These are phyloP conservation scores for Myotis brandtii DNA, from an alignment of 2,113 vertebrate genomes.

Conservation along the genomic window DNA sequence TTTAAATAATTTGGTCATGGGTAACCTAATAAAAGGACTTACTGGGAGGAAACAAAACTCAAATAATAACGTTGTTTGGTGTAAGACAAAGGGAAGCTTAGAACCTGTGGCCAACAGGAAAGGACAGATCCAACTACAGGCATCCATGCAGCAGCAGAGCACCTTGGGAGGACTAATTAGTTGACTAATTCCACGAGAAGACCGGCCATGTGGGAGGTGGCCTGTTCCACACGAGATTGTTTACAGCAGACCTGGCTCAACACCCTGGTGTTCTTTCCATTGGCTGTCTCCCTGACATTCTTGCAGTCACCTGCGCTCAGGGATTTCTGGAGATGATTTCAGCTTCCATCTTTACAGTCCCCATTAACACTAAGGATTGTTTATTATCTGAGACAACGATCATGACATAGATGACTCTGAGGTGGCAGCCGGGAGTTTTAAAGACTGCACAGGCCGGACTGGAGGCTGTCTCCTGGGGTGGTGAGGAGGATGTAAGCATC, in stretches of 20 bases:
- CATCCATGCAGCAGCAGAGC: neutral
- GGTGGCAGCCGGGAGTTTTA: neutral
- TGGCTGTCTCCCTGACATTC: too few relatives aligned
- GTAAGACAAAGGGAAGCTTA: neutral
- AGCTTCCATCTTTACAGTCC: neutral
- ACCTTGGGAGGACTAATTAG: neutral
- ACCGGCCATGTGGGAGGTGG: rapidly evolving
- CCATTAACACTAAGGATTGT: neutral
- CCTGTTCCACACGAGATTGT: rapidly evolving
- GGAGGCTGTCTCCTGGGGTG: neutral
- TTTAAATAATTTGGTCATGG: neutral
- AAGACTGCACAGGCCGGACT: neutral
- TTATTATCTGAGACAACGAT: neutral
- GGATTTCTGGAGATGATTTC: neutral
- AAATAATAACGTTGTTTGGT: neutral
- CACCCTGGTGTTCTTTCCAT: neutral
- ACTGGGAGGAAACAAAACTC: neutral
- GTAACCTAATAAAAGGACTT: neutral
- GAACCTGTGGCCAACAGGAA: neutral
- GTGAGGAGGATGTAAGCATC: neutral
- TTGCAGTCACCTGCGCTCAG: neutral
- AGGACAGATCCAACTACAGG: neutral
- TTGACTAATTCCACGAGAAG: too few relatives aligned
- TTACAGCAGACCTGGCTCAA: neutral
- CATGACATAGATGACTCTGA: slow-evolving; percentile 6